phyloP scores from a whole-genome alignment of 2,888 invertebrate species.

The Cistogaster globosa region DNA sequence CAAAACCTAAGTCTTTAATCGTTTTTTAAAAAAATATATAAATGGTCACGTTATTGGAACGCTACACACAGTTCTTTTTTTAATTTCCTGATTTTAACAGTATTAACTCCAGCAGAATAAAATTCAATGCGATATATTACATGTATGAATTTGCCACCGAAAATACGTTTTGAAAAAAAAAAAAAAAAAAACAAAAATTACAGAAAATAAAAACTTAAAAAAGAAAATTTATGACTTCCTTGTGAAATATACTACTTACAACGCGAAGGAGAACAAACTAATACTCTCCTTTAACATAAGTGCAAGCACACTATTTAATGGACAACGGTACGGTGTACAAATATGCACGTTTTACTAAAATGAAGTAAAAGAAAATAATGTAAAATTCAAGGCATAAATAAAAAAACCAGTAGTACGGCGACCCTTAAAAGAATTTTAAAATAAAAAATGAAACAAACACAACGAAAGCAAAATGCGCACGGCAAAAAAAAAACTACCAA shows the following conservation, averaged over 20 bases:
- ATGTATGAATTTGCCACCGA: constrained; percentile 54
- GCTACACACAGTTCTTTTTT: constrained; percentile 27
- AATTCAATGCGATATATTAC: constrained; percentile 33
- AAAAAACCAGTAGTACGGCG: constrained; percentile 65
- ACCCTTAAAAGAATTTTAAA: constrained; percentile 60
- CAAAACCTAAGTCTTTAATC: constrained; percentile 31
- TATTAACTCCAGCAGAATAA: constrained; percentile 29
- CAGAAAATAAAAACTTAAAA: constrained; percentile 36
- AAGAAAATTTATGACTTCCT: constrained; percentile 75
- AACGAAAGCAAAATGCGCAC: constrained; percentile 46
- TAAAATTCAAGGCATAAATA: constrained; percentile 48
- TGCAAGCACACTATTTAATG: not conserved
- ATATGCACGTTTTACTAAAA: constrained; percentile 35
- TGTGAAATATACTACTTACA: constrained; percentile 44
- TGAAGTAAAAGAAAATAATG: constrained; percentile 13
- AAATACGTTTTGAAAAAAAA: constrained; percentile 21
- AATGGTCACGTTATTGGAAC: constrained; percentile 55
- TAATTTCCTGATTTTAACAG: constrained; percentile 62
- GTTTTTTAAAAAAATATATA: constrained; percentile 23
- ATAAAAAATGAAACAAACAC: constrained; percentile 10
- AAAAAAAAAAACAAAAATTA: constrained; percentile 30
- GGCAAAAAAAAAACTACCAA: constrained; percentile 30
- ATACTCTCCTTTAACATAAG: constrained; percentile 23
- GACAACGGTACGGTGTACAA: not conserved
- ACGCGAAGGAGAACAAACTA: constrained; percentile 23